phyloP scores from a whole-genome alignment of 2,797 vertebrate genomes.

The Acanthurus tractus region DNA sequence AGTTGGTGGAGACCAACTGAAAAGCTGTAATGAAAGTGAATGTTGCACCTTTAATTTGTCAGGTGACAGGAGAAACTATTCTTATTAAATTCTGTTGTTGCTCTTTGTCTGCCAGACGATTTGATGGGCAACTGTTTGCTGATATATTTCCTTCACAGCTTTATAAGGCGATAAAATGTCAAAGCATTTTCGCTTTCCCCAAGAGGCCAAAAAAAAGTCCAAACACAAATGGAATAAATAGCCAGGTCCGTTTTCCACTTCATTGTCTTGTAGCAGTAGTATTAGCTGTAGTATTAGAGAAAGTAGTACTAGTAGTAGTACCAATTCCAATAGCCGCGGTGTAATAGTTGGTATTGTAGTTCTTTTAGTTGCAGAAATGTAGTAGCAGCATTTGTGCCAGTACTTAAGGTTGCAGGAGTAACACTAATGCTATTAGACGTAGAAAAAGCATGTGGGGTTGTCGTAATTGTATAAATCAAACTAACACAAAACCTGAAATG shows the following conservation, averaged over 20 bases:
- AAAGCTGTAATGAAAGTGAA: too few species aligned
- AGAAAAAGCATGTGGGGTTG: neutral
- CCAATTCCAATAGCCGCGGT: neutral
- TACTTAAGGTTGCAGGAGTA: neutral
- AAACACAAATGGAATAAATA: neutral
- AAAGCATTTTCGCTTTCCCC: too few species aligned
- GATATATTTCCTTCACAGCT: neutral
- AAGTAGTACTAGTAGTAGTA: neutral
- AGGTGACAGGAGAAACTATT: too few species aligned
- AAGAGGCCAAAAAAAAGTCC: too few species aligned
- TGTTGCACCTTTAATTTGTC: too few species aligned
- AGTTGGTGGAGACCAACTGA: too few species aligned
- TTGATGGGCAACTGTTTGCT: neutral
- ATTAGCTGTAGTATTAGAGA: neutral
- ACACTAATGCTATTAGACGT: neutral
- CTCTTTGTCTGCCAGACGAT: neutral
- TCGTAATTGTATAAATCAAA: neutral
- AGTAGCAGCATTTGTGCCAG: neutral
- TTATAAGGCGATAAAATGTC: too few species aligned
- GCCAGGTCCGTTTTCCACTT: neutral
- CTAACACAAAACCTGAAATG: constrained; percentile 12
- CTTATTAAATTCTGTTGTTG: neutral
- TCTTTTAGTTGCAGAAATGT: neutral
- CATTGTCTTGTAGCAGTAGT: neutral
- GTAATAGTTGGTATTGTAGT: neutral